Conservation (phyloP, 1,140 invertebrate genomes). For the Drosophila carrolli region DNA sequence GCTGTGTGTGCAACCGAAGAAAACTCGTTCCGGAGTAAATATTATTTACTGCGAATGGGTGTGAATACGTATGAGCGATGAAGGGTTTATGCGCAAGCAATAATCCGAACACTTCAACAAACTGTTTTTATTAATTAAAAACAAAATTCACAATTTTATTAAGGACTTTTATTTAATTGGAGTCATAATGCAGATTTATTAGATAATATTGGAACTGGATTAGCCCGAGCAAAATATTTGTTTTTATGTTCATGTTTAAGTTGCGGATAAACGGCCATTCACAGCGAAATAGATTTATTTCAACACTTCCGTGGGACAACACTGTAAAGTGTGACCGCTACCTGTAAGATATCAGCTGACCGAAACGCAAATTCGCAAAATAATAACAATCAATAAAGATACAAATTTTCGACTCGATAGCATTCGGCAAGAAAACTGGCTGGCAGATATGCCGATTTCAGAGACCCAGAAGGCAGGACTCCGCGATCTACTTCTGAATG, state of each 20-base stretch:
- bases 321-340: neutral
- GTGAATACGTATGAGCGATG: constrained; percentile 5
- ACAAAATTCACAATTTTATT: too few species aligned
- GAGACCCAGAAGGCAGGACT: constrained; percentile 45
- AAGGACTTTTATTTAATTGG: too few species aligned
- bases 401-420: neutral
- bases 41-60: constrained; percentile 56
- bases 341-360: neutral
- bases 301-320: neutral
- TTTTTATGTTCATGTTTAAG: too few species aligned
- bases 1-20: constrained; percentile 2
- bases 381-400: neutral
- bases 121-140: too few species aligned
- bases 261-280: neutral
- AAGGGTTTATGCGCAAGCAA: constrained; percentile 23
- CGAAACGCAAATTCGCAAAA: neutral
- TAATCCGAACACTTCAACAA: too few species aligned
- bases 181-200: too few species aligned
- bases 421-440: neutral
- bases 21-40: constrained; percentile 58
- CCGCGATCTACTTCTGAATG: constrained; percentile 53
- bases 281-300: constrained; percentile 1
- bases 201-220: too few species aligned
- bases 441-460: constrained; percentile 55
- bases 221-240: too few species aligned